Evolutionary conservation across 2,888 invertebrate species (phyloP).

Genomic region (Neoitamus cyanurus): DNA sequence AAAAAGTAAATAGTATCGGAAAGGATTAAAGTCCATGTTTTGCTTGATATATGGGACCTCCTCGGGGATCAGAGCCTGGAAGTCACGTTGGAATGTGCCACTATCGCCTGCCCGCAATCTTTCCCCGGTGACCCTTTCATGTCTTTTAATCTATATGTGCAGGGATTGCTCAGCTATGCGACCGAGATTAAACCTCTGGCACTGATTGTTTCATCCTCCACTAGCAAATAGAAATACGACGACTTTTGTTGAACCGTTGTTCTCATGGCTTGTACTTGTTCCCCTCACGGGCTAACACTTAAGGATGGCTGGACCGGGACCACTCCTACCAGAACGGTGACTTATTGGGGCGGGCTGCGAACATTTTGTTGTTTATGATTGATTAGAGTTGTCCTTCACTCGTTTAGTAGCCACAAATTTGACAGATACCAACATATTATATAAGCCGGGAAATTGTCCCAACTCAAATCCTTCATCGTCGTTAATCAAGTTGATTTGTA

Average conservation of each 20-base stretch:
- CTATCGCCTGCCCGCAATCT: slow-evolving; percentile 8
- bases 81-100: neutral
- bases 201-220: slow-evolving; percentile 13
- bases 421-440: neutral
- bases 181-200: neutral
- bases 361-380: neutral
- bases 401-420: neutral
- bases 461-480: neutral
- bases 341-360: neutral
- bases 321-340: neutral
- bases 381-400: neutral
- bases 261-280: neutral
- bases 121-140: neutral
- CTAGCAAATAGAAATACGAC: neutral
- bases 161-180: neutral
- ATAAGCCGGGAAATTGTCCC: neutral
- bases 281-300: neutral
- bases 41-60: slow-evolving; percentile 12
- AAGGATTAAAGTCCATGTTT: slow-evolving; percentile 33
- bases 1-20: slow-evolving; percentile 34
- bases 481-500: neutral
- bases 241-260: neutral
- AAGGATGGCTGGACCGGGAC: neutral
- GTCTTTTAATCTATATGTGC: slow-evolving; percentile 20
- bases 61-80: neutral